Evolutionary conservation across 1,140 invertebrate species (phyloP).

Genomic region (Stratiolaelaps scimitus): DNA sequence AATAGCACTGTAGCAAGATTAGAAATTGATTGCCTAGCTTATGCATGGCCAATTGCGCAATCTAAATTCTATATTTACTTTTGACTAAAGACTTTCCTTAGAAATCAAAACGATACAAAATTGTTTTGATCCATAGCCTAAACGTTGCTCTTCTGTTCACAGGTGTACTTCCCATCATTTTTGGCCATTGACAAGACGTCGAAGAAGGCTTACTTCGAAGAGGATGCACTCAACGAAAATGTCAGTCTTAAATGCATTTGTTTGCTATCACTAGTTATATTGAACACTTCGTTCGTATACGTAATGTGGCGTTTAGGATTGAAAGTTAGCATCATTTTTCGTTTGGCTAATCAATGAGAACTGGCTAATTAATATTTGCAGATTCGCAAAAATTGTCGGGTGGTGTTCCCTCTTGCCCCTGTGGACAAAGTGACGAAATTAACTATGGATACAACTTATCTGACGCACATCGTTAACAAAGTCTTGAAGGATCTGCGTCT

Average conservation of each 20-base stretch:
- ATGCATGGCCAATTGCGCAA: too few species aligned
- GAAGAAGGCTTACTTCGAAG: constrained; percentile 34
- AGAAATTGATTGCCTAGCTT: too few species aligned
- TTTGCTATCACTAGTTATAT: too few species aligned
- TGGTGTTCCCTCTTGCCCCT: neutral
- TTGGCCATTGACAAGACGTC: constrained; percentile 42
- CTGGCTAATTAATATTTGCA: neutral
- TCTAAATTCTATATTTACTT: too few species aligned
- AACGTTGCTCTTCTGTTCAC: constrained; percentile 33
- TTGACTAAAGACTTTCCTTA: too few species aligned
- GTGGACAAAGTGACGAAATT: constrained; percentile 18
- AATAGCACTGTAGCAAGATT: too few species aligned
- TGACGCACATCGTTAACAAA: constrained; percentile 38
- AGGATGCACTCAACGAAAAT: constrained; percentile 37
- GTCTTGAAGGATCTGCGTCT: constrained; percentile 35
- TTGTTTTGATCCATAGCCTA: too few species aligned
- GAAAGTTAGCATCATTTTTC: neutral
- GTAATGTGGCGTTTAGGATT: too few species aligned
- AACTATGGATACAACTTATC: constrained; percentile 34
- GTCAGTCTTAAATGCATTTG: neutral
- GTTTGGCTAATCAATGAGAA: neutral
- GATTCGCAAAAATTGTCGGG: constrained; percentile 19
- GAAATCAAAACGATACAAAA: too few species aligned
- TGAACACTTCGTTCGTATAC: too few species aligned
- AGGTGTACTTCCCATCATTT: constrained; percentile 48